These are phyloP conservation scores for Diadegma fenestrale DNA, from an alignment of 2,888 invertebrate species.

Conservation along the genomic window DNA sequence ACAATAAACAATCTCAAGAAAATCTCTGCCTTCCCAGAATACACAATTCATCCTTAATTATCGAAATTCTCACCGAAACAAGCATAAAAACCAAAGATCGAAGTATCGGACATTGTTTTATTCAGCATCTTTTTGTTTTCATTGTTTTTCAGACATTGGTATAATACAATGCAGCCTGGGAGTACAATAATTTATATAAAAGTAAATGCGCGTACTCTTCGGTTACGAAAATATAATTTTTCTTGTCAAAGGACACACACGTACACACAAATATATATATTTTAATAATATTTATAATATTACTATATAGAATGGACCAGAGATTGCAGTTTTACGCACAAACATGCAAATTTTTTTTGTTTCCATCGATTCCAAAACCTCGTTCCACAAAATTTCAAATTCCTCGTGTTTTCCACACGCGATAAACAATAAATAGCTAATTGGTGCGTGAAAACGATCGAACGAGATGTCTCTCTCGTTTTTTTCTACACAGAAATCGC, in stretches of 20 bases:
- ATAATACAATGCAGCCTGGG: slow-evolving; percentile 68
- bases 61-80: neutral
- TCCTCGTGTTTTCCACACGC: slow-evolving; percentile 20
- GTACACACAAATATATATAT: slow-evolving; percentile 13
- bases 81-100: neutral
- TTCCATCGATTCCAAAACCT: neutral
- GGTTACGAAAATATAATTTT: slow-evolving; percentile 74
- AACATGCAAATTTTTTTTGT: slow-evolving; percentile 10
- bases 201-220: slow-evolving; percentile 73
- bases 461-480: slow-evolving; percentile 28
- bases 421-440: slow-evolving; percentile 53
- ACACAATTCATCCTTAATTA: no score
- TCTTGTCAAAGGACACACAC: slow-evolving; percentile 60
- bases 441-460: slow-evolving; percentile 43
- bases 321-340: slow-evolving; percentile 60
- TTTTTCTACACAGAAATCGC: slow-evolving; percentile 26
- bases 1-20: no score
- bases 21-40: no score
- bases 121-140: slow-evolving; percentile 33
- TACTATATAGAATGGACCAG: slow-evolving; percentile 63
- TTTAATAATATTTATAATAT: slow-evolving; percentile 44
- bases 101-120: neutral
- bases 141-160: slow-evolving; percentile 49
- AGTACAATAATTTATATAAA: slow-evolving; percentile 73
- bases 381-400: slow-evolving; percentile 24